Evolutionary conservation across 1,140 invertebrate genomes (phyloP), one percentile per base, ranked within the genome.

Genomic region (Halesus radiatus): DNA sequence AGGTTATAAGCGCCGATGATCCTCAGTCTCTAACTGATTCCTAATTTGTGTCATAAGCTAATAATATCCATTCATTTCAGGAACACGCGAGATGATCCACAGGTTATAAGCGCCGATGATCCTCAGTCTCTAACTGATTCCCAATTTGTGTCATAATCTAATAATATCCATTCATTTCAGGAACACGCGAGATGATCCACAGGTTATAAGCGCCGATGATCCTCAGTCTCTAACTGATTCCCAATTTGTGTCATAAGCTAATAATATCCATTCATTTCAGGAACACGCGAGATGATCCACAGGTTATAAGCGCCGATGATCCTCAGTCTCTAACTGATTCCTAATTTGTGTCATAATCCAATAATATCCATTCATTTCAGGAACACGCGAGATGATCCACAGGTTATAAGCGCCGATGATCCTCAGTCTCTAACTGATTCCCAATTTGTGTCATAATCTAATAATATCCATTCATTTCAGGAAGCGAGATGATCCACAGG

Each of bases 81-180:
- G 26, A 15, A n/a, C 10, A 74, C 54, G 22, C 18, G 5, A 29
- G 29, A 74, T n/a, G 26, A 16, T 4, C 53, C 72, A 6, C 23
- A 74, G 32, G 15, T 29, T 18, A 10, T 74, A 13, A 74, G 6
- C 3, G 22, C 13, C 20, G 23, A 26, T 18, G 52, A 74, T 18
- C 8, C 23, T 3, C n/a, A 15, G 6, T 7, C 18, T 3, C 23
- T 74, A n/a, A 74, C 29, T 16, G 20, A 74, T 16, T 74, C 72
- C 18, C 3, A 56, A 13, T 74, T 56, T 32, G n/a, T 7, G 1
- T 7, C 72, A 13, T 23, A 86, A 0, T n/a, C n/a, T n/a, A n/a
- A n/a, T n/a, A n/a, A n/a, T n/a, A n/a, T n/a, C n/a, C n/a, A n/a
- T n/a, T n/a, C n/a, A n/a, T n/a, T n/a, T n/a, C n/a, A n/a, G n/a